Conservation (phyloP, 2,797 vertebrate genomes). For the Smutsia gigantea region DNA sequence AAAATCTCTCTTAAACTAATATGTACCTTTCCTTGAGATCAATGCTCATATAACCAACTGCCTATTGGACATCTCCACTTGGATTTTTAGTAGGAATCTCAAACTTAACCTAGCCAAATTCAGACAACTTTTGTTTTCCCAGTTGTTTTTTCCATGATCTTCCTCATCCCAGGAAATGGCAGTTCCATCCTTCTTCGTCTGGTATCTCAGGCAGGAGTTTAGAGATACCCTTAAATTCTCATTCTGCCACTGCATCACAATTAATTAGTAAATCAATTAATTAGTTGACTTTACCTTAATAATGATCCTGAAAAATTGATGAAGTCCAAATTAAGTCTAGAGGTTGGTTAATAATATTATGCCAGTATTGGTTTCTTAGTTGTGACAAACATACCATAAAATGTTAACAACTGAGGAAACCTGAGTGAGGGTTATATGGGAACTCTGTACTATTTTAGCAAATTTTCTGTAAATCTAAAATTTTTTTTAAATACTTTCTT, state of each 20-base stretch:
- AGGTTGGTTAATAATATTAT: slow-evolving; percentile 12
- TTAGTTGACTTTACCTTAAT: background rate
- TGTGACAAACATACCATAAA: slow-evolving; percentile 2
- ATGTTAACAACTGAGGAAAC: background rate
- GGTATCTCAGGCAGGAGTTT: background rate
- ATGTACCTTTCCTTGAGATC: background rate
- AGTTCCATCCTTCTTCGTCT: background rate
- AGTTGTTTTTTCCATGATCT: background rate
- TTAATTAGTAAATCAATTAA: background rate
- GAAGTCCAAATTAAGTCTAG: background rate
- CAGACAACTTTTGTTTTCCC: background rate
- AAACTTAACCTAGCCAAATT: background rate
- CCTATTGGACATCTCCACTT: background rate
- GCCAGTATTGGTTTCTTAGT: background rate
- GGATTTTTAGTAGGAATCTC: slow-evolving; percentile 35
- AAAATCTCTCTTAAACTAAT: background rate
- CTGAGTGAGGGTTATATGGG: background rate
- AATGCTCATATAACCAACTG: background rate
- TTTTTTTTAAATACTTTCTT: background rate
- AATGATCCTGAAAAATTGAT: slow-evolving; percentile 25
- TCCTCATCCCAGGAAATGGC: background rate
- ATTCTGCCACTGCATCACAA: background rate
- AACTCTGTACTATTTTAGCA: slow-evolving; percentile 22
- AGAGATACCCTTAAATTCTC: background rate
- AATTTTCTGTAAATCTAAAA: slow-evolving; percentile 17